A percentile compares a stretch with the other conserved stretches of the same genome.
These are phyloP conservation scores for Chironomus striatipennis DNA, from an alignment of 1,140 invertebrate genomes.

Conservation along the genomic window DNA sequence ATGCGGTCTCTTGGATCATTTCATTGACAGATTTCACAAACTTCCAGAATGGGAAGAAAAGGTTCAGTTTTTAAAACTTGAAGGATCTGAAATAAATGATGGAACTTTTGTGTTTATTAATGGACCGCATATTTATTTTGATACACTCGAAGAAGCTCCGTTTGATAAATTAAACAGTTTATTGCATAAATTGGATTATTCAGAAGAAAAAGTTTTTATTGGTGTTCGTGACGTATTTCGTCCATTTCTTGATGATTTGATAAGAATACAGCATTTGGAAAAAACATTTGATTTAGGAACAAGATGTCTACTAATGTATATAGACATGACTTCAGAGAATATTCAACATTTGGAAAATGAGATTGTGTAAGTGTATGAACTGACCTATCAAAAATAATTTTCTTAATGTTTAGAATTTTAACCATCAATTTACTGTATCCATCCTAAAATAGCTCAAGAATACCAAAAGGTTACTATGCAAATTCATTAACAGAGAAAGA, in stretches of 20 bases:
- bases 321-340: neutral
- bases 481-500: neutral
- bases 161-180: neutral
- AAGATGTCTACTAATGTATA: neutral
- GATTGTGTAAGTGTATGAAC: neutral
- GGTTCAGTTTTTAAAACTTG: neutral
- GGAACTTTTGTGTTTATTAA: neutral
- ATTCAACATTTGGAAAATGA: neutral
- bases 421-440: too few relatives aligned
- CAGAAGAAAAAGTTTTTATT: neutral
- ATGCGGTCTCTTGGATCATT: neutral
- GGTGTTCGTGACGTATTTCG: neutral
- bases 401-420: too few relatives aligned
- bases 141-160: neutral
- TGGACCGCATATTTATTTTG: neutral
- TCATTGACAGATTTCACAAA: neutral
- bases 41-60: neutral
- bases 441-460: too few relatives aligned
- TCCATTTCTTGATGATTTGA: neutral
- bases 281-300: neutral
- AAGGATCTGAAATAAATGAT: neutral
- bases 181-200: neutral
- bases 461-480: neutral
- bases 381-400: too few relatives aligned
- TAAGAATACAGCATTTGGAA: neutral